Percentiles rank a stretch among this genome's conserved stretches.
Conservation (phyloP, 2,797 vertebrate genomes). For the Babyrousa celebensis region DNA sequence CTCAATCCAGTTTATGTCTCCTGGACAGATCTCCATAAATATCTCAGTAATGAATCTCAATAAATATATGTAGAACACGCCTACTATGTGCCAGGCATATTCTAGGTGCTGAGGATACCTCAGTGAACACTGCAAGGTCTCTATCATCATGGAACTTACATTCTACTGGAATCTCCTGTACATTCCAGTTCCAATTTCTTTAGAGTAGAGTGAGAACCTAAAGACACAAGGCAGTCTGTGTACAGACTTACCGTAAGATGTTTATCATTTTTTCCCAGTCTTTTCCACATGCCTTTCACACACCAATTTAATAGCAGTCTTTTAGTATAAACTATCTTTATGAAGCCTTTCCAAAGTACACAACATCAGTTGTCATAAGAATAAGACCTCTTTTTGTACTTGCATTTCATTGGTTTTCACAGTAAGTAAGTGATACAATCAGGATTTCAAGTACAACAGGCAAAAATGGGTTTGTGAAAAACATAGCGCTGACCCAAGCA, state of each 20-base stretch:
- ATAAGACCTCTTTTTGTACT: background rate
- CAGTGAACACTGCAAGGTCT: background rate
- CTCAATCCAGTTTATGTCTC: background rate
- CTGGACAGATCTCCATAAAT: background rate
- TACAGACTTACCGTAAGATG: background rate
- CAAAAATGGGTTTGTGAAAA: conserved; percentile 44
- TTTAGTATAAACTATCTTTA: background rate
- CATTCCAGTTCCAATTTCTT: background rate
- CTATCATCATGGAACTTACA: background rate
- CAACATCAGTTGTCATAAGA: background rate
- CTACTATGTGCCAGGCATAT: background rate
- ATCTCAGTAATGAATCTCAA: background rate
- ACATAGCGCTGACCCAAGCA: background rate
- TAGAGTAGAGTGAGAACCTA: background rate
- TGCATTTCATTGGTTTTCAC: conserved; percentile 52
- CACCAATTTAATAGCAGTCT: background rate
- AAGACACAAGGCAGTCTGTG: conserved; percentile 13
- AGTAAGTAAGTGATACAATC: conserved; percentile 33
- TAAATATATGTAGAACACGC: background rate
- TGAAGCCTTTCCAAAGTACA: background rate
- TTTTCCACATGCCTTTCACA: background rate
- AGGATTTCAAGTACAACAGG: conserved; percentile 1
- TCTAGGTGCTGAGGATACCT: background rate
- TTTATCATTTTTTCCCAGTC: background rate
- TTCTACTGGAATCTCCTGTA: background rate